These are phyloP conservation scores for Saxicola maurus DNA, from an alignment of 2,797 vertebrate genomes.

Conservation along the genomic window DNA sequence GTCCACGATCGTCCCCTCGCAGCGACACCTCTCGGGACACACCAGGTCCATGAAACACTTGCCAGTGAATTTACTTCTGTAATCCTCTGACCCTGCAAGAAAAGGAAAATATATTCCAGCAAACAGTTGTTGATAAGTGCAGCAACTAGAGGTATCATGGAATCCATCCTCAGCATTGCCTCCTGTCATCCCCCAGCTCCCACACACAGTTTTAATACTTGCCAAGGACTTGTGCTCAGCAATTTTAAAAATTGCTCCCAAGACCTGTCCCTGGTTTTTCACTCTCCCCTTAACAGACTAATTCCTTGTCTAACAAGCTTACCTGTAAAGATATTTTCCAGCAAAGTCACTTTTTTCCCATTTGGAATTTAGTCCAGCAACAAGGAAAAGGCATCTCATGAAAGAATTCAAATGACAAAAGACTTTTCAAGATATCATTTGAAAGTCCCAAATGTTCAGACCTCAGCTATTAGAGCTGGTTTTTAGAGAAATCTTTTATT, in stretches of 20 bases:
- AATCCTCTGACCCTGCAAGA: conserved; percentile 88
- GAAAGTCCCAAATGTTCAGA: neutral
- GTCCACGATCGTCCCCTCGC: conserved; percentile 93
- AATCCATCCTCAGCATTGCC: neutral
- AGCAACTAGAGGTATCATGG: neutral
- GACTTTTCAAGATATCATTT: neutral
- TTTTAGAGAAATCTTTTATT: neutral
- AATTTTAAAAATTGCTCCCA: neutral
- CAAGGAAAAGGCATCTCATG: neutral
- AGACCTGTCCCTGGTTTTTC: neutral
- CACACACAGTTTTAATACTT: neutral
- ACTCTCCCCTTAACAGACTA: neutral
- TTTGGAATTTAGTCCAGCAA: neutral
- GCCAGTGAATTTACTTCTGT: conserved; percentile 87
- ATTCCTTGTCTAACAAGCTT: neutral
- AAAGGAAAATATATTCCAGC: conserved; percentile 21
- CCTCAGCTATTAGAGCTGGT: neutral
- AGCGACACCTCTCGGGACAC: conserved; percentile 93
- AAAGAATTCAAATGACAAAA: neutral
- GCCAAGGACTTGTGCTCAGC: neutral
- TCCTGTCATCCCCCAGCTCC: neutral
- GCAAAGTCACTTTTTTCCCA: neutral
- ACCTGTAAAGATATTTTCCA: neutral
- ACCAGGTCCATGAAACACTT: conserved; percentile 94
- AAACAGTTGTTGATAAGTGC: neutral